Base-by-base conservation (phyloP, 2,888 invertebrate species). In the Stomorhina lunata region DNA sequence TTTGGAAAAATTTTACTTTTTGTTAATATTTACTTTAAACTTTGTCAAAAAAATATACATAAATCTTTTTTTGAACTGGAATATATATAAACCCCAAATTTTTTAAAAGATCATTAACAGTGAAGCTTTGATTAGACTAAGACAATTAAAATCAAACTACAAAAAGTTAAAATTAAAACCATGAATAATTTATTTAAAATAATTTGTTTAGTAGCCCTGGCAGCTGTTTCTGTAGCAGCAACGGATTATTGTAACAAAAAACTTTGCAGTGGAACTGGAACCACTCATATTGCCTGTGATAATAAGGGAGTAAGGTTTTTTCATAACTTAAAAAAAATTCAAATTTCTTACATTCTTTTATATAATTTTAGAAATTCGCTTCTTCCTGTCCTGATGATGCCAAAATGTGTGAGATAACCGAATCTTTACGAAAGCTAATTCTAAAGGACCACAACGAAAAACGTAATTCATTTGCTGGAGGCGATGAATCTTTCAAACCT, bases 241-340 rank as follows among this genome's bases (percentile, higher is more conserved):
- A 59, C 25, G 0, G 71, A 84, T 53, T 84, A 81, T 43, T 84
- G 84, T 43, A 25, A 17, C 2, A 20, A 55, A 15, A 25, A 20
- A 6, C 20, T 17, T 15, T 43, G 43, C 7, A 4, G n/a, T 4
- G 15, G 32, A 2, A 32, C 17, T 15, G 50, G 50, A 7, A 40
- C 6, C 0, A 32, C 32, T 20, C 78, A 82, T 66, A 69, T 82
- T 43, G 82, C 59, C 2, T 82, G 82, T 43, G 20, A 55, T 2
- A 73, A 82, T 20, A 25, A 59, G 65, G 79, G 82, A 4, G 82
- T 82, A 50, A 71, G 71, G 69, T 17, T 15, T 27, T n/a, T 37
- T 22, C 1, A 4, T 25, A 29, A 2, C 5, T 15, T 32, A 2
- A 12, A 4, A n/a, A 4, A 6, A 15, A 55, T 55, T 25, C 27